Conservation (phyloP, 2,797 vertebrate species). For the Falco novaeseelandiae region DNA sequence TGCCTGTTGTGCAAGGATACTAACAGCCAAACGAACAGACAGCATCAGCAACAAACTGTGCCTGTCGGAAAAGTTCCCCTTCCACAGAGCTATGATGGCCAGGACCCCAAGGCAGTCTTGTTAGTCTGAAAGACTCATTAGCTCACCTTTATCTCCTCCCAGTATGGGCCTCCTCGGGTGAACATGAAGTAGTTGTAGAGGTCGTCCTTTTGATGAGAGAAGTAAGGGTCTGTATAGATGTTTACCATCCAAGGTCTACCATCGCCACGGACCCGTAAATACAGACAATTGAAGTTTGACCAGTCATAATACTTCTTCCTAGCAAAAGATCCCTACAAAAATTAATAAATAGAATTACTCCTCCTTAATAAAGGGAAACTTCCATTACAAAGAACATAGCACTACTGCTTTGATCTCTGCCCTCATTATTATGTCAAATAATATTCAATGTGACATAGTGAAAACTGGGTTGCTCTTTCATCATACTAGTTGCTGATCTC, state of each 20-base stretch:
- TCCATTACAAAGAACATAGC: background rate
- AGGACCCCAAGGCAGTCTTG: background rate
- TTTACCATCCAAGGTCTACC: conserved; percentile 97
- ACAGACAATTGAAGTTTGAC: conserved; percentile 89
- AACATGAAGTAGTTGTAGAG: conserved; percentile 94
- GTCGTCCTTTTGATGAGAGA: conserved; percentile 86
- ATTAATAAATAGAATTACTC: conserved; percentile 33
- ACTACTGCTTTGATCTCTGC: background rate
- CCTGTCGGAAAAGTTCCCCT: background rate
- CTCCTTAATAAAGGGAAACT: background rate
- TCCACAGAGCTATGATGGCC: background rate
- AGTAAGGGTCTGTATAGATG: conserved; percentile 82
- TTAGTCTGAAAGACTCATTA: background rate
- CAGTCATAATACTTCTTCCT: conserved; percentile 85
- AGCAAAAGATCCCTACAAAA: conserved; percentile 83
- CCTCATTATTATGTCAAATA: background rate
- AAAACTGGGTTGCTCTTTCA: background rate
- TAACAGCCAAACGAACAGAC: rapidly evolving
- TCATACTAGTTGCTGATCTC: background rate
- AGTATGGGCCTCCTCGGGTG: conserved; percentile 94
- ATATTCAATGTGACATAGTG: background rate
- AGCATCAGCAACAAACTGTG: background rate
- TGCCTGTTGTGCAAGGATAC: background rate
- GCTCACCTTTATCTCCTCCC: conserved; percentile 93
- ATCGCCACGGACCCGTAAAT: conserved; percentile 90